A percentile compares a stretch with the other conserved stretches of the same genome.
Evolutionary conservation across 2,888 invertebrate species (phyloP).

Genomic region (Lasioglossum lativentre): DNA sequence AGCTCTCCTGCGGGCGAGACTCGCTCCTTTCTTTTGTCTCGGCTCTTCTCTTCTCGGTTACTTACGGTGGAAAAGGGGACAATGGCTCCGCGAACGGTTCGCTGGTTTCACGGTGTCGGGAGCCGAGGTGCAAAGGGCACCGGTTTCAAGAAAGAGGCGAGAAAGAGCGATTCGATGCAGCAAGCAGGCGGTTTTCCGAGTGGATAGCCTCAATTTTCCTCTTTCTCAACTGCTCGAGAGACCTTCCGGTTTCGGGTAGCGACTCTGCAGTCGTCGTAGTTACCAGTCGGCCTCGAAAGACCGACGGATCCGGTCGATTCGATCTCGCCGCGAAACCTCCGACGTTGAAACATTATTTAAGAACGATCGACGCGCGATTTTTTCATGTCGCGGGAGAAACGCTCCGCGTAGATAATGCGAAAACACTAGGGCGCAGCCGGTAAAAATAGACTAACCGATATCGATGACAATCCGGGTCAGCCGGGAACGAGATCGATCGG

Average conservation of each 20-base stretch:
- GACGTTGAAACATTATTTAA: neutral
- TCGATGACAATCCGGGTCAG: conserved; percentile 60
- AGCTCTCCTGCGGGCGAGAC: conserved; percentile 10
- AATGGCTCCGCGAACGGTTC: conserved; percentile 20
- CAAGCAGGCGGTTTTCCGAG: conserved; percentile 28
- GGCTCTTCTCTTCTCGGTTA: conserved; percentile 21
- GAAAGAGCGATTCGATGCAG: neutral
- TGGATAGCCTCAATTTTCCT: conserved; percentile 44
- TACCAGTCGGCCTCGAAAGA: neutral
- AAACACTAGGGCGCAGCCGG: neutral
- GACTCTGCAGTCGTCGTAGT: neutral
- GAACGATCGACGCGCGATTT: neutral
- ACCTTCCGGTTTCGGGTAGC: conserved; percentile 22
- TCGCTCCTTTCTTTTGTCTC: conserved; percentile 19
- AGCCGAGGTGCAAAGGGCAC: conserved; percentile 16
- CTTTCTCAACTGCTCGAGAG: conserved; percentile 14
- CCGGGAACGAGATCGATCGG: conserved; percentile 50
- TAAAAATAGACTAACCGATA: conserved; percentile 52
- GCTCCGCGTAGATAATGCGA: conserved; percentile 18
- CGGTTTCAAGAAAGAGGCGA: neutral
- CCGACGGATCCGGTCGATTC: neutral
- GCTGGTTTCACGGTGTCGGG: conserved; percentile 17
- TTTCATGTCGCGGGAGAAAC: neutral
- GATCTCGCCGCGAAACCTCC: neutral
- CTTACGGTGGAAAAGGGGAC: conserved; percentile 14